phyloP scores from a whole-genome alignment of 2,113 vertebrate species.

The pig (Sus scrofa) region DNA sequence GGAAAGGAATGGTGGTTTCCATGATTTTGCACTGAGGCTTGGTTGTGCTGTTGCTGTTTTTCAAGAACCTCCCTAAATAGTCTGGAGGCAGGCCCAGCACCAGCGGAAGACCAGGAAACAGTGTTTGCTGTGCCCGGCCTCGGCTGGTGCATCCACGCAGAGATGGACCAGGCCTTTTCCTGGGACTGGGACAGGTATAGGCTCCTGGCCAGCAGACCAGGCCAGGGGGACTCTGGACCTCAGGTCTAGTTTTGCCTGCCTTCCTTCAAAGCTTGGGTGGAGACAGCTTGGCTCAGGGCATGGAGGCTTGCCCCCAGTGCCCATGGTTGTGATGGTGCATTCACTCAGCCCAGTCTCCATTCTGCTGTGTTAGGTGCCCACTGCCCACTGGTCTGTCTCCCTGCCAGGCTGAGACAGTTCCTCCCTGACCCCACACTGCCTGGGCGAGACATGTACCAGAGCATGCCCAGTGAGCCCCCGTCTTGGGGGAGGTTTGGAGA shows the following conservation, averaged over 20 bases:
- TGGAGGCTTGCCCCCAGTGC: fast-evolving
- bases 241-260: background rate
- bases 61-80: background rate
- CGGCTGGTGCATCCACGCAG: background rate
- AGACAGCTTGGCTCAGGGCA: background rate
- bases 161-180: background rate
- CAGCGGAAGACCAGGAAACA: background rate
- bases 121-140: background rate
- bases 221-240: background rate
- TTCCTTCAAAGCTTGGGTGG: background rate
- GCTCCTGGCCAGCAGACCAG: background rate
- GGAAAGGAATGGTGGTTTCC: background rate
- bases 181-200: too few species aligned
- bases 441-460: background rate
- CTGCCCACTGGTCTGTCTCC: background rate
- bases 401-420: background rate
- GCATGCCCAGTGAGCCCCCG: background rate
- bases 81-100: background rate
- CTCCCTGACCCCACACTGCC: background rate
- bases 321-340: background rate
- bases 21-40: background rate
- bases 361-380: background rate
- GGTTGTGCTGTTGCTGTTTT: background rate
- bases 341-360: background rate
- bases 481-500: background rate